Conservation (phyloP, 2,113 vertebrate species). For the Scomber colias region DNA sequence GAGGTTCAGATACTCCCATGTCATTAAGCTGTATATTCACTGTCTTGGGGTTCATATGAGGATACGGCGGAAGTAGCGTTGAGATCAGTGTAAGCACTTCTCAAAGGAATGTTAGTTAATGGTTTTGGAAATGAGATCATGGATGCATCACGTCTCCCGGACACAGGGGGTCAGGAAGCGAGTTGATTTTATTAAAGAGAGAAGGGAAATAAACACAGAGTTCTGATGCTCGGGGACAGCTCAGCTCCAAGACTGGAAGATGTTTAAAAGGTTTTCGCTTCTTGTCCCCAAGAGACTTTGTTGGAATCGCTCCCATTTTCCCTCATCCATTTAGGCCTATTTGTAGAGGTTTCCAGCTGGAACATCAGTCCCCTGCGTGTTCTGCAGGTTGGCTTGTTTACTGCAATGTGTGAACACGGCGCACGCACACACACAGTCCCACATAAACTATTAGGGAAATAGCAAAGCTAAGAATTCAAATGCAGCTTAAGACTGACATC, state of each 20-base stretch:
- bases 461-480: background rate
- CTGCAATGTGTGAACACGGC: slow-evolving; percentile 39
- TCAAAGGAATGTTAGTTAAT: slow-evolving; percentile 46
- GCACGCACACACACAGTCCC: slow-evolving; percentile 12
- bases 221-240: slow-evolving; percentile 36
- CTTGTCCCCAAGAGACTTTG: slow-evolving; percentile 36
- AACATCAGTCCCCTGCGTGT: slow-evolving; percentile 44
- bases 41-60: slow-evolving; percentile 57
- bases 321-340: slow-evolving; percentile 64
- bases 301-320: slow-evolving; percentile 72
- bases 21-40: slow-evolving; percentile 28
- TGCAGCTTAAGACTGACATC: background rate
- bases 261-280: slow-evolving; percentile 55
- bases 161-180: slow-evolving; percentile 53
- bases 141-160: slow-evolving; percentile 35
- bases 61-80: slow-evolving; percentile 39
- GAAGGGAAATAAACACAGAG: slow-evolving; percentile 39
- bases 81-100: slow-evolving; percentile 26
- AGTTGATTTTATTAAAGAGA: slow-evolving; percentile 56
- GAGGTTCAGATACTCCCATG: slow-evolving; percentile 15
- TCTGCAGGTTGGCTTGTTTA: slow-evolving; percentile 61
- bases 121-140: slow-evolving; percentile 56
- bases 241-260: slow-evolving; percentile 33
- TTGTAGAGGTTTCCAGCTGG: slow-evolving; percentile 62
- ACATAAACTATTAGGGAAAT: background rate